Percentiles rank a stretch among this genome's conserved stretches.
phyloP scores from a whole-genome alignment of 35 echinoderm and acorn worm species.

The Eucidaris tribuloides region DNA sequence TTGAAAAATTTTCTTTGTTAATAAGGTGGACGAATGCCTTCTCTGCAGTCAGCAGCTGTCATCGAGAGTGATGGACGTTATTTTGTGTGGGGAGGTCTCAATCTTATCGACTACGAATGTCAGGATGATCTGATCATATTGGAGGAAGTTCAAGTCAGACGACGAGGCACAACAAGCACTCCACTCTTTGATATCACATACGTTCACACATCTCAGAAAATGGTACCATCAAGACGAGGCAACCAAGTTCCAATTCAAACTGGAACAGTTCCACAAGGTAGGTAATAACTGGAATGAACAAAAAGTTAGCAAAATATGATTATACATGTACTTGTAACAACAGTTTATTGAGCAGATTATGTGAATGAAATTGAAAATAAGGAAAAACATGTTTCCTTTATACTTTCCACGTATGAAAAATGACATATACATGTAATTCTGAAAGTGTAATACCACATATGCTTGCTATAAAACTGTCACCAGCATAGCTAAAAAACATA shows the following conservation, averaged over 20 bases:
- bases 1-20: background rate
- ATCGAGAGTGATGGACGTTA: background rate
- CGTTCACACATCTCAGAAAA: background rate
- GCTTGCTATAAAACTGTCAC: too few species aligned
- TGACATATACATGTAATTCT: too few species aligned
- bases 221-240: slow-evolving; percentile 1
- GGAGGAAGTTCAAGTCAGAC: background rate
- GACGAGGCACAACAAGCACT: background rate
- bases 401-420: too few species aligned
- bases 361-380: too few species aligned
- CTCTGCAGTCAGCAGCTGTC: background rate
- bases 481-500: too few species aligned
- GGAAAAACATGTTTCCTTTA: too few species aligned
- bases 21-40: background rate
- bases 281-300: background rate
- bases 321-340: too few species aligned
- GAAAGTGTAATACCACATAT: too few species aligned
- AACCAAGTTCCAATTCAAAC: background rate
- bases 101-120: background rate
- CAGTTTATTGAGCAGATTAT: too few species aligned
- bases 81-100: background rate
- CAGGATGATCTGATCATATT: slow-evolving; percentile 1
- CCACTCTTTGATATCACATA: background rate
- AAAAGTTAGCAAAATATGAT: too few species aligned
- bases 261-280: slow-evolving; percentile 5